Evolutionary conservation across 2,113 vertebrate species (phyloP).

Genomic region (Melanotaenia duboulayi): DNA sequence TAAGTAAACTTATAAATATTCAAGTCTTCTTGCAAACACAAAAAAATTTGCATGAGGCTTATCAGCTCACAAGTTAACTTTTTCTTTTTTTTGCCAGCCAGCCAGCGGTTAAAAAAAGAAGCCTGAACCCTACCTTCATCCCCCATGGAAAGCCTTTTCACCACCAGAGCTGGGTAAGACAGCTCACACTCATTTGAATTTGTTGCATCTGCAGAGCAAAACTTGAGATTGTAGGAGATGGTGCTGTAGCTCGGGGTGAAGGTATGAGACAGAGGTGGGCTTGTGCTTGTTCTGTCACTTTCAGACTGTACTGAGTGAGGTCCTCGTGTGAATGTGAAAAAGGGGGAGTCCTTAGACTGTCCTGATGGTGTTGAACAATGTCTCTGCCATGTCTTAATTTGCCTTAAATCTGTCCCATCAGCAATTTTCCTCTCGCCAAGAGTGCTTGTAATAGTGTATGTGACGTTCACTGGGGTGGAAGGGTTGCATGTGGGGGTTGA

Average conservation of each 20-base stretch:
- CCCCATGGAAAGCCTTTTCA: conserved; percentile 78
- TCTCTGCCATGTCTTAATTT: conserved; percentile 23
- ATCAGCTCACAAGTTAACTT: too few species aligned
- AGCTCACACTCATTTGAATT: conserved; percentile 62
- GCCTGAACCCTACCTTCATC: conserved; percentile 74
- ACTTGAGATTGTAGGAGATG: conserved; percentile 76
- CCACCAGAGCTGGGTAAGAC: conserved; percentile 72
- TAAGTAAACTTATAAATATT: too few species aligned
- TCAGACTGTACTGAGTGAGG: conserved; percentile 11
- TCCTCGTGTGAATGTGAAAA: conserved; percentile 55
- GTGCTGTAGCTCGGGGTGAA: conserved; percentile 56
- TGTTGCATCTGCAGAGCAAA: conserved; percentile 63
- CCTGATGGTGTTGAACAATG: conserved; percentile 65
- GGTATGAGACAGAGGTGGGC: conserved; percentile 33
- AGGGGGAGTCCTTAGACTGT: conserved; percentile 49
- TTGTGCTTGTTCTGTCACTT: conserved; percentile 15
- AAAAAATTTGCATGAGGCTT: too few species aligned
- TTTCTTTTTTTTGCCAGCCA: too few species aligned
- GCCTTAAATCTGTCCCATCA: conserved; percentile 28
- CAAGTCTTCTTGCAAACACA: too few species aligned
- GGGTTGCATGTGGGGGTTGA: background rate
- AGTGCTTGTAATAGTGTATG: conserved; percentile 48
- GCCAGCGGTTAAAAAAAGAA: too few species aligned
- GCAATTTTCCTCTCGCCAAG: conserved; percentile 59
- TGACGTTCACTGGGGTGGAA: conserved; percentile 41